phyloP scores from a whole-genome alignment of 37 sponge, comb jelly and placozoan species.

The Lycopodina hypogea region DNA sequence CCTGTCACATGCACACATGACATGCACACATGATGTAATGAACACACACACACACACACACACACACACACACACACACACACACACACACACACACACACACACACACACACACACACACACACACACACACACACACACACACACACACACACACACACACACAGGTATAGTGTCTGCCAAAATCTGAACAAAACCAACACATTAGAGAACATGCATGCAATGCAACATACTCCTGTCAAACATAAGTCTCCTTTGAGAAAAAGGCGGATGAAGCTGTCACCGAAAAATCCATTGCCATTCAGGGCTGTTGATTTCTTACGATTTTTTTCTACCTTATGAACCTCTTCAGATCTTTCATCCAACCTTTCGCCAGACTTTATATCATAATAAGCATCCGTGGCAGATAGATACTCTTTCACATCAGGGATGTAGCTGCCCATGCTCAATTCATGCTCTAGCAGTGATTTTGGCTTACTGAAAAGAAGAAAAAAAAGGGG shows the following conservation, averaged over 20 bases:
- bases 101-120: neutral
- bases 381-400: too few relatives aligned
- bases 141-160: neutral
- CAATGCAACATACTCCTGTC: constrained; percentile 13
- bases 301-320: neutral
- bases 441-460: constrained; percentile 27
- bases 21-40: too few relatives aligned
- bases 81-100: neutral
- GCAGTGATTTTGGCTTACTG: constrained; percentile 8
- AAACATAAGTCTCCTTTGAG: constrained; percentile 43
- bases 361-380: neutral
- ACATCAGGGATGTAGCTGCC: neutral
- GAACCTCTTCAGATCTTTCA: neutral
- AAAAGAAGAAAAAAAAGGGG: neutral
- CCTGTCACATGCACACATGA: constrained; percentile 4
- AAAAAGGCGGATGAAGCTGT: constrained; percentile 1
- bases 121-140: too few relatives aligned
- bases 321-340: neutral
- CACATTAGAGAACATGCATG: too few relatives aligned
- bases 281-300: neutral
- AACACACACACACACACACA: neutral
- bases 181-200: too few relatives aligned
- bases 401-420: neutral
- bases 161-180: neutral
- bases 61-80: neutral